Conservation (phyloP, 2,113 vertebrate species). For the Phylloscopus trochilus region DNA sequence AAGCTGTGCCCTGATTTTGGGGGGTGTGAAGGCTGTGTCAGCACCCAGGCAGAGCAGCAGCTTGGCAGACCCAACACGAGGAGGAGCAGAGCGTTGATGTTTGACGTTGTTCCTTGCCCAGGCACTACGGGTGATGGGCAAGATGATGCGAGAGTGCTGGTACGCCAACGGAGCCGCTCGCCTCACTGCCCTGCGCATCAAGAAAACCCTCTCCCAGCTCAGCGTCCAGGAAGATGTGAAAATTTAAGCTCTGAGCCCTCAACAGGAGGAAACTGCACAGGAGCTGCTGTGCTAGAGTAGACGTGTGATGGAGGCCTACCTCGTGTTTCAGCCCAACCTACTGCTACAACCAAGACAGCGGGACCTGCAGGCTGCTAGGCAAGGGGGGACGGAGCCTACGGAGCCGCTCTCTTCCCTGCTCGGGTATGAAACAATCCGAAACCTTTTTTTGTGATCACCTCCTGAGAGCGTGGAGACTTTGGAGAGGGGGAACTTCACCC, state of each 20-base stretch:
- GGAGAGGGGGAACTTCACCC: slow-evolving; percentile 36
- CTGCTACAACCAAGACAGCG: slow-evolving; percentile 54
- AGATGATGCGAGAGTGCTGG: slow-evolving; percentile 99
- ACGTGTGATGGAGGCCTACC: slow-evolving; percentile 74
- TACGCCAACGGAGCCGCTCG: slow-evolving; percentile 93
- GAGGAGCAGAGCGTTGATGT: background rate
- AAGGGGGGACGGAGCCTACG: background rate
- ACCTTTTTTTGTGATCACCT: slow-evolving; percentile 72
- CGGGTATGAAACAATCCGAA: slow-evolving; percentile 73
- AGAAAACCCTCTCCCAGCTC: slow-evolving; percentile 98
- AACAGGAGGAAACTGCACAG: slow-evolving; percentile 57
- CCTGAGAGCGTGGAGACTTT: slow-evolving; percentile 64
- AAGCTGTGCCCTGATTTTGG: fast-evolving
- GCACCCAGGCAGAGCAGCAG: background rate
- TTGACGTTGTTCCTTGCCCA: slow-evolving; percentile 12
- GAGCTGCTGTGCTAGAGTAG: slow-evolving; percentile 69
- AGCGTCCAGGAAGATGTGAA: slow-evolving; percentile 97
- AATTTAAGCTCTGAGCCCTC: slow-evolving; percentile 73
- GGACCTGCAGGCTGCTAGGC: slow-evolving; percentile 47
- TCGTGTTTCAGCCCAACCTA: slow-evolving; percentile 79
- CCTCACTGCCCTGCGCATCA: slow-evolving; percentile 94
- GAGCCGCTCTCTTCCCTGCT: slow-evolving; percentile 59
- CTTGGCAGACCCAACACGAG: fast-evolving
- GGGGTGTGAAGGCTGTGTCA: fast-evolving
- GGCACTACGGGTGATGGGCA: slow-evolving; percentile 96